Conservation (phyloP, 2,888 invertebrate species). For the Tinea semifulvella region DNA sequence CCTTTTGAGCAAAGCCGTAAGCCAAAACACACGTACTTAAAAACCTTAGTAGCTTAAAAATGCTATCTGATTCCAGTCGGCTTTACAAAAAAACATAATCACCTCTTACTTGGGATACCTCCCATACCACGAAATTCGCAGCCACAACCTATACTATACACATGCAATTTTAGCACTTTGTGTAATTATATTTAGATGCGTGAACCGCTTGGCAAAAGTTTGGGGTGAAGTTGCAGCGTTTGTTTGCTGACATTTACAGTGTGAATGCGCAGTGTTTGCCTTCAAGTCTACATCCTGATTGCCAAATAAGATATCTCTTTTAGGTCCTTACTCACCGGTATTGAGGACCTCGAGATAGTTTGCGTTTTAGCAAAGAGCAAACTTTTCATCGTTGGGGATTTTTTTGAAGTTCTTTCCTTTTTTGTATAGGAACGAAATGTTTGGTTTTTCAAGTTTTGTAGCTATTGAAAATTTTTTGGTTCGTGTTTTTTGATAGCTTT, state of each 20-base stretch:
- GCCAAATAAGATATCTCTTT: slow-evolving; percentile 14
- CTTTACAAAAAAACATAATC: slow-evolving; percentile 3
- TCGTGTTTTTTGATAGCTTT: too few species aligned
- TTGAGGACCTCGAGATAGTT: neutral
- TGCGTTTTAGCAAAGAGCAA: slow-evolving; percentile 6
- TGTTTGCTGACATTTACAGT: slow-evolving; percentile 8
- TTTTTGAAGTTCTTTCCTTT: too few species aligned
- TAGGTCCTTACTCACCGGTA: slow-evolving; percentile 2
- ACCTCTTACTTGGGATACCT: neutral
- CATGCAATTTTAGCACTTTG: neutral
- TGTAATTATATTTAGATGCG: neutral
- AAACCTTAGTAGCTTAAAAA: neutral
- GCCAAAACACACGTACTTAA: neutral
- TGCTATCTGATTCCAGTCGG: neutral
- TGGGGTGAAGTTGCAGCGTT: neutral
- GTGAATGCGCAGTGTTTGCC: slow-evolving; percentile 5
- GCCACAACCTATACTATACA: neutral
- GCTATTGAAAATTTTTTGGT: too few species aligned
- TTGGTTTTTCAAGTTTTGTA: too few species aligned
- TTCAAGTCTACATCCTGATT: slow-evolving; percentile 10
- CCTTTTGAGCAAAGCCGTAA: neutral
- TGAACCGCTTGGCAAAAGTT: neutral
- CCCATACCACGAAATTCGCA: slow-evolving; percentile 2
- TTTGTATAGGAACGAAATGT: too few species aligned
- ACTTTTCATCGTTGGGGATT: neutral